Evolutionary conservation across 2,797 vertebrate genomes (phyloP), one percentile per base, ranked within the genome.

Genomic region (Coregonus suidteri): DNA sequence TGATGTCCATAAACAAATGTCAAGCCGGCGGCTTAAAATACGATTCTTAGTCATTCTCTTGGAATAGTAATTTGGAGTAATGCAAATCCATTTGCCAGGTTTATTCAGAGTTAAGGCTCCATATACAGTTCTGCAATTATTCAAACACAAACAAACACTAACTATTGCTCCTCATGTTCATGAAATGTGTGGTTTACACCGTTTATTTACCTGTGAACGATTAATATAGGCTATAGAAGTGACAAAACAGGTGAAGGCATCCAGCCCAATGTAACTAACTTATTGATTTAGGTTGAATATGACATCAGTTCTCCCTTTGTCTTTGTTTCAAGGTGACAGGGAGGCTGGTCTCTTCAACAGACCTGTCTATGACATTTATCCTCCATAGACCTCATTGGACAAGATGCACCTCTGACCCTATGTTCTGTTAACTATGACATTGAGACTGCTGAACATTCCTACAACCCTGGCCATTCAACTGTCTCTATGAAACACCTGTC

Each of bases 301-400:
- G 89, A 90, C 84, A 90, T 89, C 78, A 88, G 84, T 85, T 87
- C 86, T 82, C 77, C 59, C 87, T 83, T 83, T 84, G 86, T 84
- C 90, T 90, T 90, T 90, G 91, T 91, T 80, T 84, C 91, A 93
- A 94, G 91, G 92, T 94, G 92, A 93, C 88, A 86, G 87, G 82
- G 86, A 89, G 88, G 87, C 85, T 84, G 84, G 85, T 86, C 87
- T 87, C 84, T 82, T 91, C 86, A 90, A 78, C 80, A 79, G 70
- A 82, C 86, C 89, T 82, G 71, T 80, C 83, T 74, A 77, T 90
- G 90, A 93, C 91, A 92, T 80, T 76, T 88, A 90, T 81, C 89
- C 91, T 93, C 91, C 51, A 75, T 74, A 91, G 91, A 84, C 73
- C 90, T 90, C 87, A 93, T 92, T 66, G 62, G 90, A 93, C 84